Evolutionary conservation across 2,888 invertebrate species (phyloP).

Genomic region (Sinotaia quadrata): DNA sequence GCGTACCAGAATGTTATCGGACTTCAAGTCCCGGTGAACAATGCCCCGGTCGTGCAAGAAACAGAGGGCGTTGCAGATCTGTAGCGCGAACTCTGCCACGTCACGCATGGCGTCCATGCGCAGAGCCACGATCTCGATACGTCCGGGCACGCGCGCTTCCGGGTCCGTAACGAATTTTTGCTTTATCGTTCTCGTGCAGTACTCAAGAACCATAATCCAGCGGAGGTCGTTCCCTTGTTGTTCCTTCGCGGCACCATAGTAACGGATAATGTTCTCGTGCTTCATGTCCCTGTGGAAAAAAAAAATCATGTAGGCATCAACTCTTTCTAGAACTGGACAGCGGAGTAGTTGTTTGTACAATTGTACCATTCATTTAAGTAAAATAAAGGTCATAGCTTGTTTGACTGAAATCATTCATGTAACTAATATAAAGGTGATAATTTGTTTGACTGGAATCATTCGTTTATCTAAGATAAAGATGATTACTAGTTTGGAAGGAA

Average conservation of each 20-base stretch:
- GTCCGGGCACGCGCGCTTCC: conserved; percentile 30
- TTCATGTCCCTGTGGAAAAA: conserved; percentile 52
- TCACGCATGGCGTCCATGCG: conserved; percentile 45
- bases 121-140: conserved; percentile 32
- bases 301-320: too few species aligned
- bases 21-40: conserved; percentile 65
- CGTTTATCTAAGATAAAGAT: too few species aligned
- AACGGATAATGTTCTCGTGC: conserved; percentile 59
- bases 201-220: conserved; percentile 65
- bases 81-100: conserved; percentile 49
- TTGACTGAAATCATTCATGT: too few species aligned
- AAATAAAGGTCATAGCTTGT: too few species aligned
- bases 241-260: conserved; percentile 55
- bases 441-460: too few species aligned
- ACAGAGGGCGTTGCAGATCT: conserved; percentile 51
- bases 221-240: conserved; percentile 43
- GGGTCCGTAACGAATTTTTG: conserved; percentile 38
- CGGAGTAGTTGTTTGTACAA: too few species aligned
- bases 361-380: too few species aligned
- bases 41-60: conserved; percentile 60
- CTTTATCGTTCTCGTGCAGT: conserved; percentile 56
- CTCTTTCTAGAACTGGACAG: too few species aligned
- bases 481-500: too few species aligned
- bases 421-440: too few species aligned
- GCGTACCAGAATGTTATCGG: conserved; percentile 65